Percentiles rank a stretch among this genome's conserved stretches.
Conservation (phyloP, 1,140 invertebrate species). For the Cepaea nemoralis region DNA sequence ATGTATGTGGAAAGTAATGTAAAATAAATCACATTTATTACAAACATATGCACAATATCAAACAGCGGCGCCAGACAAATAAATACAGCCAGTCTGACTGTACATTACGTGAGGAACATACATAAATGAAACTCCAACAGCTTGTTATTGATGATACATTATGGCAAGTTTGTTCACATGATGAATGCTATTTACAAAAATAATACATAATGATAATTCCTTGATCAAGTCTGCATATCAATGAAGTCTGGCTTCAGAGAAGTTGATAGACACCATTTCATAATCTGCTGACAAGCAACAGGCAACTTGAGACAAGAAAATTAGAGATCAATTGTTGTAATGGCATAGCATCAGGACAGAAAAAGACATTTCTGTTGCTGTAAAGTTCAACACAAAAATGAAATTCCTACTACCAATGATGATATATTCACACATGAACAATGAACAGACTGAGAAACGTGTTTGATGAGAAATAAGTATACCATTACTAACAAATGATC, state of each 20-base stretch:
- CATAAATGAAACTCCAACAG: no score
- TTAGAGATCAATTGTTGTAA: constrained; percentile 8
- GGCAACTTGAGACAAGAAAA: not conserved
- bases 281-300: constrained; percentile 17
- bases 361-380: not conserved
- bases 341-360: not conserved
- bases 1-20: no score
- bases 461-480: not conserved
- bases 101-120: no score
- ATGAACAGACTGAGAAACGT: not conserved
- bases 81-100: no score
- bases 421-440: not conserved
- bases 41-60: no score
- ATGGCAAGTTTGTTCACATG: no score
- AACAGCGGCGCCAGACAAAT: no score
- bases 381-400: not conserved
- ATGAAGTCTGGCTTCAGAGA: not conserved
- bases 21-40: no score
- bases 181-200: not conserved
- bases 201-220: not conserved
- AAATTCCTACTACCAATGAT: no score
- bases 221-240: constrained; percentile 7
- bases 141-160: no score
- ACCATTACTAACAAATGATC: not conserved
- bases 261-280: constrained; percentile 16